Evolutionary conservation across 2,888 invertebrate species (phyloP), one percentile per base, ranked within the genome.

Genomic region (Drosophila kokeensis): DNA sequence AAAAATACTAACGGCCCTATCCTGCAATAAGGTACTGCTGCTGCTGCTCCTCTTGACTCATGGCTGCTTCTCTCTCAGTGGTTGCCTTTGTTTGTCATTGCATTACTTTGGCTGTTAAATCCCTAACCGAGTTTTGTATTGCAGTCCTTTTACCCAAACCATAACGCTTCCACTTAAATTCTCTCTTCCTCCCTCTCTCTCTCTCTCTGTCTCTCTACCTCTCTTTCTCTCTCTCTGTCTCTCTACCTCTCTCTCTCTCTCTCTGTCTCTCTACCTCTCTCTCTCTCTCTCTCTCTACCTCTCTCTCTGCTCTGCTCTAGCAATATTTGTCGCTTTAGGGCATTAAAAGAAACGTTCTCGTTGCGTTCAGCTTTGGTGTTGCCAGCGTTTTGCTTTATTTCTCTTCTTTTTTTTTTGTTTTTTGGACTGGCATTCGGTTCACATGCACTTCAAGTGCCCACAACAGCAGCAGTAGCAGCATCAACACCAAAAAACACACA

Each of bases 241-340:
- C 38, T 4, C 2, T 18, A 0, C 4, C 13, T 4, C 21, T 11
- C 6, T 13, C 13, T 4, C 45, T 45, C 21, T 13, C 13, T 21
- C 7, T 1, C 21, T 4, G 0, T 32, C 50, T 45, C 15, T 45
- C 45, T 45, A 4, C 21, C 7, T 18, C 4, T 13, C 13, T 21
- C 7, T 1, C 21, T 4, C 1, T 6, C 42, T 21, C 0, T 21
- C 21, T 3, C 38, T 4, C 2, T 18, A 0, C 4, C 13, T 4
- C 21, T 11, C 6, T 13, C 13, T 4, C 45, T 45, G n/a, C 13
- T 8, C 45, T 45, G n/a, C 57, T 74, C 73, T 71, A 68, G 72
- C 90, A 90, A 87, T 87, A 87, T 87, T 87, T 87, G 90, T 87
- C 90, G 90, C 87, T 87, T 90, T 90, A 52, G 87, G 87, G 90